phyloP scores from a whole-genome alignment of 2,113 vertebrate genomes.

The Pithys albifrons region DNA sequence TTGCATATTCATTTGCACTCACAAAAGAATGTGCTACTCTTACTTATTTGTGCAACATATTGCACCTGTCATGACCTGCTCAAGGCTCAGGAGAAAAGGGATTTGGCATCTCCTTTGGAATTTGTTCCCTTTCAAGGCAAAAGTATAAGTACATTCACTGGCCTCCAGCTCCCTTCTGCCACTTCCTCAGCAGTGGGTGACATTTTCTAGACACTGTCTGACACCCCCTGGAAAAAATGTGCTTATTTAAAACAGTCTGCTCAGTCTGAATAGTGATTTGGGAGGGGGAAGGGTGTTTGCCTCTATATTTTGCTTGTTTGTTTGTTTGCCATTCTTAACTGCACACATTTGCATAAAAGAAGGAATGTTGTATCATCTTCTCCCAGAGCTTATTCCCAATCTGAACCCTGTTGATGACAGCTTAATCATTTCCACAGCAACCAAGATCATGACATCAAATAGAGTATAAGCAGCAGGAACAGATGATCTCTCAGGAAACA shows the following conservation, averaged over 20 bases:
- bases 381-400: conserved; percentile 39
- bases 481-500: conserved; percentile 42
- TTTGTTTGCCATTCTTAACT: conserved; percentile 32
- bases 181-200: not conserved
- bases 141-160: not conserved
- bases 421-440: conserved; percentile 70
- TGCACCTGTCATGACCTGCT: not conserved
- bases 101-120: not conserved
- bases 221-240: not conserved
- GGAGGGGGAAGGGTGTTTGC: not conserved
- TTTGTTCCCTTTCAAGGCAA: not conserved
- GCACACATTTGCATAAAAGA: conserved; percentile 38
- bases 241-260: not conserved
- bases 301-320: not conserved
- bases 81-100: not conserved
- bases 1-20: not conserved
- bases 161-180: not conserved
- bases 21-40: not conserved
- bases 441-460: conserved; percentile 36
- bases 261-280: not conserved
- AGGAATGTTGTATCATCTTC: conserved; percentile 22
- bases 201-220: not conserved
- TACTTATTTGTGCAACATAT: not conserved
- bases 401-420: conserved; percentile 49
- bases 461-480: conserved; percentile 10